phyloP scores from a whole-genome alignment of 2,888 invertebrate genomes.

The Dryomyza anilis region DNA sequence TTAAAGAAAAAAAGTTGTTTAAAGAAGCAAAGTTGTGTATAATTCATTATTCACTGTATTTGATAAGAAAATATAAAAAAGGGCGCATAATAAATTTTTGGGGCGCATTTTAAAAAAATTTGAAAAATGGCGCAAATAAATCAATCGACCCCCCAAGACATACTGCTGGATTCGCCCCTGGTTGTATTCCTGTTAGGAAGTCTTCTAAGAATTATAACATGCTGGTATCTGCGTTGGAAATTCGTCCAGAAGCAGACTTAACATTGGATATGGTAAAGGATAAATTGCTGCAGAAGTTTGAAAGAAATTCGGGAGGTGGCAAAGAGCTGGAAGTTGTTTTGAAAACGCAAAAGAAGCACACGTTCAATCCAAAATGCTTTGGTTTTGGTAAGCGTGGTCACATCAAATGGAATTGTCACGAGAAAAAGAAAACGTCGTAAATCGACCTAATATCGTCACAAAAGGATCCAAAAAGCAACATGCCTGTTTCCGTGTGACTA shows the following conservation, averaged over 20 bases:
- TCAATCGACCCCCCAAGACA: too few species aligned
- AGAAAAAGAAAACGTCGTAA: too few species aligned
- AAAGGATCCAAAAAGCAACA: not conserved
- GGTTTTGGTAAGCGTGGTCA: constrained; percentile 20
- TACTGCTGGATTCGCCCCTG: too few species aligned
- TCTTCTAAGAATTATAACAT: constrained; percentile 7
- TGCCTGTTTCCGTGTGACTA: not conserved
- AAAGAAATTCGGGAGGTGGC: constrained; percentile 15
- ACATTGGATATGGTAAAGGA: constrained; percentile 26
- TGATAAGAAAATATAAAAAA: too few species aligned
- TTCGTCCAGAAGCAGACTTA: constrained; percentile 21
- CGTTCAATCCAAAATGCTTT: not conserved
- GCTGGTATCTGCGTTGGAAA: too few species aligned
- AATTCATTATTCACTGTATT: too few species aligned
- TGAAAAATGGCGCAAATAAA: too few species aligned
- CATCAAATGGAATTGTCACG: constrained; percentile 18
- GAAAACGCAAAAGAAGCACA: constrained; percentile 20
- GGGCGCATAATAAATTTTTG: too few species aligned
- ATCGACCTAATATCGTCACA: constrained; percentile 17
- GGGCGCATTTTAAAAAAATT: too few species aligned
- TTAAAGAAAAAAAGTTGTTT: too few species aligned
- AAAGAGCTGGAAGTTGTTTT: not conserved
- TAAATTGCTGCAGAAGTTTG: constrained; percentile 28
- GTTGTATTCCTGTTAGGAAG: constrained; percentile 23
- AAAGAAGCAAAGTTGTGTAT: too few species aligned